Evolutionary conservation across 2,888 invertebrate genomes (phyloP), one percentile per base, ranked within the genome.

Genomic region (Platycheirus albimanus): DNA sequence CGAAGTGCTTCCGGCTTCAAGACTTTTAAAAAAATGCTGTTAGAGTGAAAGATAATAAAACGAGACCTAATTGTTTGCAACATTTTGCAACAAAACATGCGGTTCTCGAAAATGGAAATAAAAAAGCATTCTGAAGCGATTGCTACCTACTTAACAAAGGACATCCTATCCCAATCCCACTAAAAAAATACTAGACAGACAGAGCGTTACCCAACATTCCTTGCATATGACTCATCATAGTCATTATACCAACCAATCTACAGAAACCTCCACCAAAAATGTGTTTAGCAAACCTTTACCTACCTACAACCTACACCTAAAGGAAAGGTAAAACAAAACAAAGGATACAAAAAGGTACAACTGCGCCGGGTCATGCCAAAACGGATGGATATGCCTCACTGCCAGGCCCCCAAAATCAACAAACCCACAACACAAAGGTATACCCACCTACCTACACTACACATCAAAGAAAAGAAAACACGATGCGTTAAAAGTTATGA

Each of bases 251-350:
- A n/a, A n/a, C n/a, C n/a, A n/a, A n/a, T n/a, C n/a, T n/a, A n/a
- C n/a, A n/a, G n/a, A 11, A 11, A 13, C 54, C 38, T 38, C 24
- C 63, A 20, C 10, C 30, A 43, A 33, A 52, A 28, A 51, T 4
- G 3, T 38, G 20, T 38, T 54, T 56, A 56, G 8, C 30, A 54
- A 24, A 54, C 63, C 66, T 54, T 58, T 69, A 78, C 72, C 78
- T 69, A 74, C 72, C 69, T n/a, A n/a, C n/a, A n/a, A n/a, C n/a
- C n/a, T n/a, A n/a, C n/a, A n/a, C n/a, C n/a, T n/a, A n/a, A n/a
- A n/a, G n/a, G n/a, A 83, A 78, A 38, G 43, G 28, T 28, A 7
- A 6, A 61, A 33, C 66, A 66, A 71, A 81, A 78, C 78, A 78
- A 83, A 78, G 81, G 63, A 78, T 49, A 41, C 11, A 5, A 33